These are phyloP conservation scores for Rhynchopsitta pachyrhyncha DNA, from an alignment of 2,113 vertebrate species.

Conservation along the genomic window DNA sequence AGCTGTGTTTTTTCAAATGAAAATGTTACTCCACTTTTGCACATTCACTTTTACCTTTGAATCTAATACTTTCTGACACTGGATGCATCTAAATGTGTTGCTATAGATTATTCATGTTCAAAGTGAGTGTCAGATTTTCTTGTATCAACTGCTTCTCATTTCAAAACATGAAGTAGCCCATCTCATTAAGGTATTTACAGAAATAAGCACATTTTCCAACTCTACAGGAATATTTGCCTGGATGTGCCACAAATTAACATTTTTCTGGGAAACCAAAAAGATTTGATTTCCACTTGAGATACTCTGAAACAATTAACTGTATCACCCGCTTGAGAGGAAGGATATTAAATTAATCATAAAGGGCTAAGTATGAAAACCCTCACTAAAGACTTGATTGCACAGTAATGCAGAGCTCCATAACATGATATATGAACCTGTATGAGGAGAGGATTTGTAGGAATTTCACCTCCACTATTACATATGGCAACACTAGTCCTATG, in stretches of 20 bases:
- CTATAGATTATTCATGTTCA: neutral
- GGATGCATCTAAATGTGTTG: neutral
- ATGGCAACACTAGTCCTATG: neutral
- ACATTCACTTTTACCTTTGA: neutral
- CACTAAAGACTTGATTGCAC: neutral
- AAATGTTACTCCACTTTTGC: neutral
- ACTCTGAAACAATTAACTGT: neutral
- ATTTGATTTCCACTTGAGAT: neutral
- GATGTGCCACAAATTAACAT: neutral
- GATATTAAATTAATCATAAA: neutral
- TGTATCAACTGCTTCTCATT: neutral
- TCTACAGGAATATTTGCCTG: neutral
- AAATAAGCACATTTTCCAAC: neutral
- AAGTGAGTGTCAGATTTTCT: neutral
- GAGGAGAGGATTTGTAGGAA: neutral
- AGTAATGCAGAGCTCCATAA: neutral
- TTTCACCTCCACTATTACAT: neutral
- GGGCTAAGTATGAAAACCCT: neutral
- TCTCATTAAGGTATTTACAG: neutral
- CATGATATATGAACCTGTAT: neutral
- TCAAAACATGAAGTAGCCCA: neutral
- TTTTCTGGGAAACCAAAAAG: neutral
- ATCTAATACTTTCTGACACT: neutral
- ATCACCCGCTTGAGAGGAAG: neutral
- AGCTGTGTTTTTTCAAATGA: neutral